These are phyloP conservation scores for Limanda limanda DNA, from an alignment of 2,113 vertebrate species.

Conservation along the genomic window DNA sequence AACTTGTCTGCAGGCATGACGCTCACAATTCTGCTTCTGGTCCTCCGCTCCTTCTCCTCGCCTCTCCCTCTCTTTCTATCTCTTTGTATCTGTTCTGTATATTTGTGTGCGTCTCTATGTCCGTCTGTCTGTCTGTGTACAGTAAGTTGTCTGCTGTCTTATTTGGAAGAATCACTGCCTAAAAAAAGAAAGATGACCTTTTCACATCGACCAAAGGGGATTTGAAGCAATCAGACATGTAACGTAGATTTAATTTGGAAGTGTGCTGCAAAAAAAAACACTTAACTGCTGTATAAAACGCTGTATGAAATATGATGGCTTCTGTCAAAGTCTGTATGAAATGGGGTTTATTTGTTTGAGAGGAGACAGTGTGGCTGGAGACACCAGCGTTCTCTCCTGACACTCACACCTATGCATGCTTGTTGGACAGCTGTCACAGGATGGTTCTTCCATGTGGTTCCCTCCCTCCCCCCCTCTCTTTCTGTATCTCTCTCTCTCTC, in stretches of 20 bases:
- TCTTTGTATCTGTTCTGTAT: slow-evolving; percentile 65
- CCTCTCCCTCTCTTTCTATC: slow-evolving; percentile 55
- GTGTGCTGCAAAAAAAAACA: slow-evolving; percentile 55
- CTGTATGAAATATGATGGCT: slow-evolving; percentile 59
- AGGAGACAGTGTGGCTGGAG: slow-evolving; percentile 57
- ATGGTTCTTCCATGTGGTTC: slow-evolving; percentile 73
- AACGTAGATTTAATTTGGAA: slow-evolving; percentile 58
- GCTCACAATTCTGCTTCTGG: slow-evolving; percentile 68
- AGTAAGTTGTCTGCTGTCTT: slow-evolving; percentile 67
- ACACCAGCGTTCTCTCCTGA: slow-evolving; percentile 57
- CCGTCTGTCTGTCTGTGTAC: slow-evolving; percentile 61
- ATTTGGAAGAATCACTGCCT: slow-evolving; percentile 78
- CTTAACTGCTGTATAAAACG: slow-evolving; percentile 57
- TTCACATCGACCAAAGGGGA: slow-evolving; percentile 64
- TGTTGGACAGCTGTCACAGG: slow-evolving; percentile 73
- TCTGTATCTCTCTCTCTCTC: slow-evolving; percentile 17
- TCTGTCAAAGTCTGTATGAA: slow-evolving; percentile 64
- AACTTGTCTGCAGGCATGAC: slow-evolving; percentile 73
- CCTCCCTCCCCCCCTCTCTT: slow-evolving; percentile 38
- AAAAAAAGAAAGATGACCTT: slow-evolving; percentile 41
- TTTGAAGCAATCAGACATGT: slow-evolving; percentile 62
- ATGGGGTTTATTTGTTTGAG: slow-evolving; percentile 58
- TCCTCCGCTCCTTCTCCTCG: slow-evolving; percentile 62
- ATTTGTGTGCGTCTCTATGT: slow-evolving; percentile 68
- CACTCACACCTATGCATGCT: slow-evolving; percentile 83